phyloP scores from a whole-genome alignment of 2,888 invertebrate genomes.

The Lamellibrachia columna region DNA sequence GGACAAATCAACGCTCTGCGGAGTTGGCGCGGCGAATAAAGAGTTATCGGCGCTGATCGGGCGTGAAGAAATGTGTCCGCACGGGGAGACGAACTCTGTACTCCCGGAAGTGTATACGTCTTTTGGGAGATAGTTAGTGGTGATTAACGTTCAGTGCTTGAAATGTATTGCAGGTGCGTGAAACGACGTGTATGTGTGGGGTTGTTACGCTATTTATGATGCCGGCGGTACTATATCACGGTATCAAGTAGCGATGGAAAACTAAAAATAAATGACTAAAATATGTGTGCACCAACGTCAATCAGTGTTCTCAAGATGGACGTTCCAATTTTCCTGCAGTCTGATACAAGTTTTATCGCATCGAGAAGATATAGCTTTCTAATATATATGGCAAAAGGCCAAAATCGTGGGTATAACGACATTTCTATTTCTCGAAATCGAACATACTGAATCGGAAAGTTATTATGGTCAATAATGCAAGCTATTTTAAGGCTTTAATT shows the following conservation, averaged over 20 bases:
- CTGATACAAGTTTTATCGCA: neutral
- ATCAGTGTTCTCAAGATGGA: neutral
- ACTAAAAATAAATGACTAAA: too few relatives aligned
- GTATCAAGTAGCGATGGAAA: too few relatives aligned
- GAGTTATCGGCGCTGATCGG: neutral
- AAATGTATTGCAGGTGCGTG: neutral
- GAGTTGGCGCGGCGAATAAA: neutral
- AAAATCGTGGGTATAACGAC: neutral
- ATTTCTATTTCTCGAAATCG: neutral
- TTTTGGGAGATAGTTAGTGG: conserved; percentile 4
- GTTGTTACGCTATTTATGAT: neutral
- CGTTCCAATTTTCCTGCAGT: neutral
- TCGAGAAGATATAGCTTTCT: too few relatives aligned
- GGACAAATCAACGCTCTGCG: neutral
- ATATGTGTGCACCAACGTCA: neutral
- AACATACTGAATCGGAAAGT: neutral
- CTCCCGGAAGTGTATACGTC: neutral
- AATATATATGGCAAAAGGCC: too few relatives aligned
- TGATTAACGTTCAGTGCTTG: neutral
- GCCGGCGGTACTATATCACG: neutral
- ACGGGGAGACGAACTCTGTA: neutral
- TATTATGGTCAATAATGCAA: neutral
- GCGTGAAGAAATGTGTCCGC: neutral
- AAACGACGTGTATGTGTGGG: neutral
- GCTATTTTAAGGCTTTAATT: too few relatives aligned